phyloP scores from a whole-genome alignment of 35 echinoderm and acorn worm genomes.

The Lytechinus variegatus region DNA sequence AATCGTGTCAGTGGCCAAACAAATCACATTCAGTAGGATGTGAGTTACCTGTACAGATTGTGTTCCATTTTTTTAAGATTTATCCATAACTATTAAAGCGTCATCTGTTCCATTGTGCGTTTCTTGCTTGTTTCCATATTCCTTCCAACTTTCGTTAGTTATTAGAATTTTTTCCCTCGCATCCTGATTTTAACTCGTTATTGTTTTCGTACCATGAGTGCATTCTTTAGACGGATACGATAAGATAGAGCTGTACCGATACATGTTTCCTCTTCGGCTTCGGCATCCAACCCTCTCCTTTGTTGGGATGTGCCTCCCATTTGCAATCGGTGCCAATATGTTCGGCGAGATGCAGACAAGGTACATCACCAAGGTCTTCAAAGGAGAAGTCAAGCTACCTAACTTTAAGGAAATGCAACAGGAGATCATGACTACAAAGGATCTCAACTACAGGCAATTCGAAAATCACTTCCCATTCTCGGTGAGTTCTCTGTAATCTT shows the following conservation, averaged over 20 bases:
- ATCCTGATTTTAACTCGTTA: no score
- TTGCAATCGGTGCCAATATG: slow-evolving; percentile 49
- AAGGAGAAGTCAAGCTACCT: slow-evolving; percentile 50
- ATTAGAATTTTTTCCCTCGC: no score
- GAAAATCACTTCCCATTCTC: not conserved
- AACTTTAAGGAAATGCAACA: slow-evolving; percentile 17
- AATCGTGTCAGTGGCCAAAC: no score
- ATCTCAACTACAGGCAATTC: not conserved
- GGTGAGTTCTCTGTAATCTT: not conserved
- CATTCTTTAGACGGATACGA: not conserved
- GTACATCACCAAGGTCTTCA: slow-evolving; percentile 59
- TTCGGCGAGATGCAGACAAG: slow-evolving; percentile 70
- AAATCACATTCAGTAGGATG: no score
- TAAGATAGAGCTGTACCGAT: slow-evolving; percentile 21
- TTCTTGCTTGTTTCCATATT: no score
- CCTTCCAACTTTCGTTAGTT: no score
- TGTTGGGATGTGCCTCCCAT: slow-evolving; percentile 39
- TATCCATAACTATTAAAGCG: no score
- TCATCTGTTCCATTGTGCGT: no score
- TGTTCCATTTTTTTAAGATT: no score
- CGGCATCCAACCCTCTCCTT: slow-evolving; percentile 51
- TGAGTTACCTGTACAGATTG: no score
- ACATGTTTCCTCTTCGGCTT: slow-evolving; percentile 65
- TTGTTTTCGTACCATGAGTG: no score
- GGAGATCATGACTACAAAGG: slow-evolving; percentile 30